Conservation (phyloP, 1,140 invertebrate genomes). For the Drosophila suzukii region DNA sequence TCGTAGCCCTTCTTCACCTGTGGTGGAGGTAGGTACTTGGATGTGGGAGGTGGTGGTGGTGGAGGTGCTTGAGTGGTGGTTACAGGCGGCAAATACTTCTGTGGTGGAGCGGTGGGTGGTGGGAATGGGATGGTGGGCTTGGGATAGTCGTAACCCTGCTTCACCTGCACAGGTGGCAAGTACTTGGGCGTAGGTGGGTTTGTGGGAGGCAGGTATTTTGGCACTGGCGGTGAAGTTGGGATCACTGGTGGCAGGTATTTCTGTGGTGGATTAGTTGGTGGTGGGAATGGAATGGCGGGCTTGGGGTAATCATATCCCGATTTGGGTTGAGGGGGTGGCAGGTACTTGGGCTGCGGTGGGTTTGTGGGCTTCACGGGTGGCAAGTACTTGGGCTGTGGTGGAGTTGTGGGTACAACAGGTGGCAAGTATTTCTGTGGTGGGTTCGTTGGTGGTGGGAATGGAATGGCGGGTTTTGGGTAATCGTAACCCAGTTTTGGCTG, state of each 20-base stretch:
- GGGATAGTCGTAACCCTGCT: conserved; percentile 46
- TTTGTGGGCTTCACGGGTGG: conserved; percentile 43
- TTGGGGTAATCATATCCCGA: conserved; percentile 63
- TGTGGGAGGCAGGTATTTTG: conserved; percentile 51
- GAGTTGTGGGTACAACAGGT: conserved; percentile 16
- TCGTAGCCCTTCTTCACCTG: conserved; percentile 54
- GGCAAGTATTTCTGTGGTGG: conserved; percentile 31
- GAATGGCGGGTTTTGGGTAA: conserved; percentile 60
- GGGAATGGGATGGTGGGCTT: conserved; percentile 60
- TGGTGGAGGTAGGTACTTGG: conserved; percentile 58
- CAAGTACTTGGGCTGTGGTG: conserved; percentile 40
- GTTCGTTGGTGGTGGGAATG: conserved; percentile 48
- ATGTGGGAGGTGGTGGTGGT: conserved; percentile 37
- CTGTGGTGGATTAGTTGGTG: conserved; percentile 32
- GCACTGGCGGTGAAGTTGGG: conserved; percentile 30
- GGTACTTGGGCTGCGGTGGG: conserved; percentile 49
- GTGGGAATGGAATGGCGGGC: conserved; percentile 54
- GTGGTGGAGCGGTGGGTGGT: conserved; percentile 37
- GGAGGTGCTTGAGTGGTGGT: conserved; percentile 22
- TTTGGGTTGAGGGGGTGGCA: conserved; percentile 24
- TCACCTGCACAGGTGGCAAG: conserved; percentile 41
- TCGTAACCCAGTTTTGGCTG: conserved; percentile 42
- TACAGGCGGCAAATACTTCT: conserved; percentile 41
- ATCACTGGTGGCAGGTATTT: conserved; percentile 38
- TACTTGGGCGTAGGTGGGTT: conserved; percentile 51